Conservation (phyloP, 2,888 invertebrate species). For the Cephus sareptanus region DNA sequence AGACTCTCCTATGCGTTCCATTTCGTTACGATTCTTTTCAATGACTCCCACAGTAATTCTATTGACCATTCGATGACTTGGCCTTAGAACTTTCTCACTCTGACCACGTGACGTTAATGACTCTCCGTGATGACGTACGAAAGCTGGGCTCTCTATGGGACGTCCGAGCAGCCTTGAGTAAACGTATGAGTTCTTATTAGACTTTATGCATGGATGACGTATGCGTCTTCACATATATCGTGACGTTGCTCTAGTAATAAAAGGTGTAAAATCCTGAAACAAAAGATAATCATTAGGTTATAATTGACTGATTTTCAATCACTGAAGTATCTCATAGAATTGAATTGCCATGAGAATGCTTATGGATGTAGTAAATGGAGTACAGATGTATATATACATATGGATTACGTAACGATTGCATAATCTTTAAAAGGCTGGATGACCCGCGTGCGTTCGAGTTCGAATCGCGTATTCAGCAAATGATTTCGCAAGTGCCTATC, state of each 20-base stretch:
- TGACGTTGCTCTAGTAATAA: slow-evolving; percentile 39
- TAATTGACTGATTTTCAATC: not conserved
- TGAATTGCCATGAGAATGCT: not conserved
- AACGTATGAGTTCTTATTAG: not conserved
- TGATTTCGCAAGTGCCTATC: no score
- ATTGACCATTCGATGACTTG: not conserved
- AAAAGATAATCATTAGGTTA: slow-evolving; percentile 9
- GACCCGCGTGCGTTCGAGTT: no score
- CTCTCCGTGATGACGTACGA: not conserved
- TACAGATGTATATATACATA: not conserved
- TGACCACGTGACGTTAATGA: not conserved
- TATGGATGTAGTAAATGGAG: not conserved
- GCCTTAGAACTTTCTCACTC: not conserved
- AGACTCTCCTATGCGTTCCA: not conserved
- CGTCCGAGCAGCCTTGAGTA: not conserved
- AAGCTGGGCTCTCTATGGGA: not conserved
- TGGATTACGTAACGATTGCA: not conserved
- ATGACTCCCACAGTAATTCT: not conserved
- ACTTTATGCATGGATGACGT: not conserved
- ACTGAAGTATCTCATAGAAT: not conserved
- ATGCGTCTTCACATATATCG: not conserved
- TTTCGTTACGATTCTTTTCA: not conserved
- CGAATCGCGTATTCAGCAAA: no score
- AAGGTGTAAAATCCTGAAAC: slow-evolving; percentile 50
- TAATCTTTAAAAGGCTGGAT: no score